A percentile compares a stretch with the other conserved stretches of the same genome.
These are phyloP conservation scores for Phoxinus phoxinus DNA, from an alignment of 2,113 vertebrate genomes.

Conservation along the genomic window DNA sequence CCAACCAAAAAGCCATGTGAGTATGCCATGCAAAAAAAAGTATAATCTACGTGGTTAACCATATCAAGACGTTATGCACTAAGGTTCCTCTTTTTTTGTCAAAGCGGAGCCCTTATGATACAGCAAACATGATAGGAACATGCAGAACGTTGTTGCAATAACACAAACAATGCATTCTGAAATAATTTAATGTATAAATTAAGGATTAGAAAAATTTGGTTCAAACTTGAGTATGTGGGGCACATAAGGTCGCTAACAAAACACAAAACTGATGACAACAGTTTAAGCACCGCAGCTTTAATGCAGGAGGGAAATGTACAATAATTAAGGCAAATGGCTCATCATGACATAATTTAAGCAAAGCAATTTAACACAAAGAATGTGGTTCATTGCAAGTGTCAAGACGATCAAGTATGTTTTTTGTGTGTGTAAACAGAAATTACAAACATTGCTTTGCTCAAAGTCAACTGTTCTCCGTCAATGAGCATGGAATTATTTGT, in stretches of 20 bases:
- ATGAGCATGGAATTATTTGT: background rate
- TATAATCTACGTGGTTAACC: conserved; percentile 54
- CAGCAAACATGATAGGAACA: background rate
- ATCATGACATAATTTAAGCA: background rate
- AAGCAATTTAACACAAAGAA: background rate
- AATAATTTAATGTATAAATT: background rate
- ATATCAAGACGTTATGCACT: conserved; percentile 65
- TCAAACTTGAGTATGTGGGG: background rate
- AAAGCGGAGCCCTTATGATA: conserved; percentile 19
- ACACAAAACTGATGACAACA: background rate
- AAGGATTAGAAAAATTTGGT: background rate
- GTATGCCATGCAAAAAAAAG: conserved; percentile 46
- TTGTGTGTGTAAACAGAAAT: background rate
- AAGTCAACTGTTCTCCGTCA: background rate
- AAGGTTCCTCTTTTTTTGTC: conserved; percentile 33
- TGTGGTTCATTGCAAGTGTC: background rate
- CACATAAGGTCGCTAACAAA: conserved; percentile 17
- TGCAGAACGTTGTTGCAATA: background rate
- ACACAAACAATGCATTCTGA: background rate
- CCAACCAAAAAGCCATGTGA: conserved; percentile 57
- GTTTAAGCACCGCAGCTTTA: conserved; percentile 43
- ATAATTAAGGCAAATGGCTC: conserved; percentile 44
- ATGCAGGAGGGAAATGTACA: conserved; percentile 22
- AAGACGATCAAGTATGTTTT: background rate
- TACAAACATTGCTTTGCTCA: background rate